These are phyloP conservation scores for Sphaerophoria taeniata DNA, from an alignment of 2,888 invertebrate genomes.

Conservation along the genomic window DNA sequence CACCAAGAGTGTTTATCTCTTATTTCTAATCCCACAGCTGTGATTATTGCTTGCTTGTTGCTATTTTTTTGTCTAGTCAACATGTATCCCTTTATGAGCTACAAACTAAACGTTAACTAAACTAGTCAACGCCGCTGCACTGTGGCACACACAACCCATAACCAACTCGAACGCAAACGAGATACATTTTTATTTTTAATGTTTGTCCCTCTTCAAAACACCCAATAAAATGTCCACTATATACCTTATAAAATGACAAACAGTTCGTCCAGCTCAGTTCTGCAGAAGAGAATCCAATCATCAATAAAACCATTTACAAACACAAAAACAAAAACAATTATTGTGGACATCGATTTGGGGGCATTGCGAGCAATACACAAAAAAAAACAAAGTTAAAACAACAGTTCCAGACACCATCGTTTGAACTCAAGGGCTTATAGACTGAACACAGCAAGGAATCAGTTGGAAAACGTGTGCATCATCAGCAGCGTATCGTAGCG, in stretches of 20 bases:
- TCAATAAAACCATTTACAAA: conserved; percentile 65
- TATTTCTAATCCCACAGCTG: conserved; percentile 20
- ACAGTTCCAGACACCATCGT: conserved; percentile 44
- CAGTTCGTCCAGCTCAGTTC: conserved; percentile 23
- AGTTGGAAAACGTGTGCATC: neutral
- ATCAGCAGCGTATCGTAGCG: neutral
- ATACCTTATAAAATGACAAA: conserved; percentile 64
- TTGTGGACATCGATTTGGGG: conserved; percentile 14
- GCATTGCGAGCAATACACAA: neutral
- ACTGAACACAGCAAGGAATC: conserved; percentile 10
- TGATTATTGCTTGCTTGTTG: conserved; percentile 12
- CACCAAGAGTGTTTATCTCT: too few species aligned
- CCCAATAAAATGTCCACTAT: conserved; percentile 71
- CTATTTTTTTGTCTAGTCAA: too few species aligned
- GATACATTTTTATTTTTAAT: conserved; percentile 52
- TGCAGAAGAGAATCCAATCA: conserved; percentile 46
- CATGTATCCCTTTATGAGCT: conserved; percentile 61
- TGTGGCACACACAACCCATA: neutral
- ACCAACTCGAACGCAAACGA: conserved; percentile 40
- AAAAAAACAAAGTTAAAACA: neutral
- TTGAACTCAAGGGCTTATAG: conserved; percentile 39
- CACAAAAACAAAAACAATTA: neutral
- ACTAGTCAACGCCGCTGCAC: conserved; percentile 38
- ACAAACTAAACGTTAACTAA: conserved; percentile 56
- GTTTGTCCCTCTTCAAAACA: conserved; percentile 52